Percentiles rank a stretch among this genome's conserved stretches.
These are phyloP conservation scores for Onychomys torridus DNA, from an alignment of 2,797 vertebrate genomes.

Conservation along the genomic window DNA sequence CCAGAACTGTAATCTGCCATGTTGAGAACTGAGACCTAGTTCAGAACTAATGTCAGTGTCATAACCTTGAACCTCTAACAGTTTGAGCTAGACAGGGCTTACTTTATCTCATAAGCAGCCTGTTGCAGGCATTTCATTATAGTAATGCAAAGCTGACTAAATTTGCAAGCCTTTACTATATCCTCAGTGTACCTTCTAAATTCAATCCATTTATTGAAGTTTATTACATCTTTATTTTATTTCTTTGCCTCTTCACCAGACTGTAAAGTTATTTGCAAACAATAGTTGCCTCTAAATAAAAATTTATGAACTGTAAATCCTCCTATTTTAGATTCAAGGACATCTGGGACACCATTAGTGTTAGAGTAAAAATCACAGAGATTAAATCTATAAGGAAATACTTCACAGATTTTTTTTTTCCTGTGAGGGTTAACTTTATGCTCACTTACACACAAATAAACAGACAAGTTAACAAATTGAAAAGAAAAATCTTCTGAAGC, in stretches of 20 bases:
- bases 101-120: background rate
- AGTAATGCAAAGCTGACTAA: background rate
- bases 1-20: background rate
- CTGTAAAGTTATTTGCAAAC: constrained; percentile 37
- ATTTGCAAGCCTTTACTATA: background rate
- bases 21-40: background rate
- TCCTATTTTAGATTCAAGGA: constrained; percentile 65
- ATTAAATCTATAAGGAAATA: constrained; percentile 61
- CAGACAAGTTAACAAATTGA: constrained; percentile 49
- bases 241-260: constrained; percentile 30
- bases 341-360: constrained; percentile 42
- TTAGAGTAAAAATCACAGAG: constrained; percentile 52
- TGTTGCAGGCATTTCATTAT: background rate
- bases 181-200: constrained; percentile 15
- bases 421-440: constrained; percentile 32
- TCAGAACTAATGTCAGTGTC: background rate
- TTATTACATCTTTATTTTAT: constrained; percentile 30
- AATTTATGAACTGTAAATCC: constrained; percentile 37
- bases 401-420: background rate
- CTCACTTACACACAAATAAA: constrained; percentile 46
- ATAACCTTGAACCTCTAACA: background rate
- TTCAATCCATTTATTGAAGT: constrained; percentile 34
- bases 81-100: background rate
- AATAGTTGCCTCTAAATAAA: constrained; percentile 55
- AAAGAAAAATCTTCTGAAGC: background rate